phyloP scores from a whole-genome alignment of 2,797 vertebrate species.

The Pseudocheirus occidentalis region DNA sequence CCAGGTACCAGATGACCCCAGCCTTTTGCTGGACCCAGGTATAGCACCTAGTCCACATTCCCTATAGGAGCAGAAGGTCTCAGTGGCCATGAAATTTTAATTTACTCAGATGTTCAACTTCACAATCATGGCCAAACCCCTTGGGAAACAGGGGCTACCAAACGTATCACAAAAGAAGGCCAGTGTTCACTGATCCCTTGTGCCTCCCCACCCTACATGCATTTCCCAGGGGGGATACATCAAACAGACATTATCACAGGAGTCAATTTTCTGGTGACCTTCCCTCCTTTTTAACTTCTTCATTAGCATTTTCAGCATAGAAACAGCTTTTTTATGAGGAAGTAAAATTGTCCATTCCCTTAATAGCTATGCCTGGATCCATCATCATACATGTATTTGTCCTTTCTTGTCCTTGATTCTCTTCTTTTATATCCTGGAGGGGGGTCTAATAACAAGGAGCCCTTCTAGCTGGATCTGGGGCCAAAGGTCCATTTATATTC shows the following conservation, averaged over 20 bases:
- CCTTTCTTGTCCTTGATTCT: neutral
- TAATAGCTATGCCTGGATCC: conserved; percentile 47
- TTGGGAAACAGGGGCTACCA: fast-evolving
- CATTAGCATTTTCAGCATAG: conserved; percentile 67
- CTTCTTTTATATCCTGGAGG: neutral
- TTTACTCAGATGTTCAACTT: neutral
- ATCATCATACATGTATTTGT: conserved; percentile 49
- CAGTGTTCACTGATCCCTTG: neutral
- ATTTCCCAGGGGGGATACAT: conserved; percentile 35
- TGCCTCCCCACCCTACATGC: neutral
- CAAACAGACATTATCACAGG: conserved; percentile 18
- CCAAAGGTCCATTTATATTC: fast-evolving
- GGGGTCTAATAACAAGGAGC: neutral
- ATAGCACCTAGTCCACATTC: neutral
- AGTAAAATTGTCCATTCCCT: conserved; percentile 44
- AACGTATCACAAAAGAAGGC: neutral
- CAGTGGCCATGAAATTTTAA: neutral
- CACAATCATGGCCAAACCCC: neutral
- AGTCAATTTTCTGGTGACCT: conserved; percentile 34
- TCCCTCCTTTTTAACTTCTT: conserved; percentile 37
- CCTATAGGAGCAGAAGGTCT: neutral
- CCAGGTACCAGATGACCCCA: fast-evolving
- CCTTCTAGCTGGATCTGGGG: neutral
- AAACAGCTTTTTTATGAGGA: conserved; percentile 55
- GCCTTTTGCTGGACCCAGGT: neutral